These are phyloP conservation scores for Marasmarcha lunaedactyla DNA, from an alignment of 2,888 invertebrate species.

Conservation along the genomic window DNA sequence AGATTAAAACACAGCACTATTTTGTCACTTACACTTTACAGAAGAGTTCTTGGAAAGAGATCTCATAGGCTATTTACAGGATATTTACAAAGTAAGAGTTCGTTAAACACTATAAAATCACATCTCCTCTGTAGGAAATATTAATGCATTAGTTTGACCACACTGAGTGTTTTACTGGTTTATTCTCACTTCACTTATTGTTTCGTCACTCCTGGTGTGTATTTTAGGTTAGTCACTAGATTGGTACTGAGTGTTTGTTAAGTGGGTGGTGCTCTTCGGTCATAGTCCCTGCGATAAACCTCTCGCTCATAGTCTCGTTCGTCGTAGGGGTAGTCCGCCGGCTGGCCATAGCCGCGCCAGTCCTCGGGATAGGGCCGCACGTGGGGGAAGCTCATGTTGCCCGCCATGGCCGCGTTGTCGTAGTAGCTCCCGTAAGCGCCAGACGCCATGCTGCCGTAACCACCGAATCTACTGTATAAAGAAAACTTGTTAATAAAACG, in stretches of 20 bases:
- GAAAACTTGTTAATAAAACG: neutral
- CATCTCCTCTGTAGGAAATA: neutral
- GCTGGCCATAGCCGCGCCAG: constrained; percentile 57
- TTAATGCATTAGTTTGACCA: no score
- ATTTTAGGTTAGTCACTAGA: no score
- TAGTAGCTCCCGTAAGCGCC: constrained; percentile 48
- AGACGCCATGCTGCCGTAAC: constrained; percentile 54
- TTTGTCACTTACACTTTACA: constrained; percentile 62
- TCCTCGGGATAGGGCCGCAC: constrained; percentile 54
- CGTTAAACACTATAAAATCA: no score
- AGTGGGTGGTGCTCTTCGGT: constrained; percentile 74
- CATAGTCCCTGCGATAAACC: constrained; percentile 74
- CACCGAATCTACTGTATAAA: constrained; percentile 9
- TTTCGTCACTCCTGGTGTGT: no score
- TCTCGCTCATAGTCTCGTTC: constrained; percentile 69
- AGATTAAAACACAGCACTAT: constrained; percentile 67
- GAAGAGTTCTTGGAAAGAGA: constrained; percentile 42
- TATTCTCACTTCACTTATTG: no score
- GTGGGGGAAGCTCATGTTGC: constrained; percentile 65
- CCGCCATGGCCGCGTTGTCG: constrained; percentile 49
- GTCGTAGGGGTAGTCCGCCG: constrained; percentile 65
- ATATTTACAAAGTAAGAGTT: constrained; percentile 40
- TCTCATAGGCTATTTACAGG: constrained; percentile 20
- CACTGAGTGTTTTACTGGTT: no score
- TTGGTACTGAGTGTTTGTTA: constrained; percentile 17